Evolutionary conservation across 2,113 vertebrate genomes (phyloP), one percentile per base, ranked within the genome.

Genomic region (Cyanoramphus novaezelandiae): DNA sequence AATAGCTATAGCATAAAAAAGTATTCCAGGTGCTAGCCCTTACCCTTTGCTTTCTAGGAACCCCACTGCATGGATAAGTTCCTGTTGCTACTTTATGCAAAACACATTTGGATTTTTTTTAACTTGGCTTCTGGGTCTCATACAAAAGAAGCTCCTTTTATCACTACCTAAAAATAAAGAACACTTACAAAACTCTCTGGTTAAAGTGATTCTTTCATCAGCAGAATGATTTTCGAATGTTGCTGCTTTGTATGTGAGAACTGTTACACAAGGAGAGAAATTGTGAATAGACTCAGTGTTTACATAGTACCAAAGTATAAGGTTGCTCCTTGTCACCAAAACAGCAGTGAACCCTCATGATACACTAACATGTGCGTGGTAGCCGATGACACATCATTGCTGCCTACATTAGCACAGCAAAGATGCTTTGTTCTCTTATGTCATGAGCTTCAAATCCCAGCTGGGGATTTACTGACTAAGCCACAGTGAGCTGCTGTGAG

Each of bases 231-330:
- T 97, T 97, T 97, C 96, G 83, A 90, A 57, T 95, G 95, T 97
- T 97, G 92, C 96, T 96, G 82, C 86, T 97, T 93, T 94, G 79
- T 94, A 96, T 97, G 83, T 94, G 93, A 96, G 97, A 97, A 96
- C 83, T 91, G 95, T 95, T 96, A 88, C 85, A 91, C 67, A 89
- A 85, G 88, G 92, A 96, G 94, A 82, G 92, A 88, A 65, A 19
- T 70, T 37, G 77, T 98, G 97, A 98, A 98, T 98, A 97, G 95
- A 87, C 33, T 52, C 43, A 98, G 92, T 98, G 98, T 98, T 96
- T 97, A 92, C 92, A 93, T 57, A 93, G 94, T 68, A 98, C 97
- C 97, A 97, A 96, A 97, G 97, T 97, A 97, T 97, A 97, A 97
- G 96, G 95, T 98, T 97, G 96, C 95, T 97, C 95, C 96, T 97